Evolutionary conservation across 1,140 invertebrate species (phyloP).

Genomic region (Musca domestica): DNA sequence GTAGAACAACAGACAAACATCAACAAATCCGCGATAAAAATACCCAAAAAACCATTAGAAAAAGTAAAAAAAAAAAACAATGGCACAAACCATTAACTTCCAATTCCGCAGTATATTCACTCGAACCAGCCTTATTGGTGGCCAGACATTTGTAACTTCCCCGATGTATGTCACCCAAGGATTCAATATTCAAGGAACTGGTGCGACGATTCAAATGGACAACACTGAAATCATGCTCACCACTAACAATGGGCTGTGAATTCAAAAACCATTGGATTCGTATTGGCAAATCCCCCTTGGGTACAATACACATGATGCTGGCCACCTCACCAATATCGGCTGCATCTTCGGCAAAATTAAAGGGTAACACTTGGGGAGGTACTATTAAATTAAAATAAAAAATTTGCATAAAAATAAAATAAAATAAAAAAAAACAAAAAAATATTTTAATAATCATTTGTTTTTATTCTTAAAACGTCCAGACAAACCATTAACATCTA

Average conservation of each 20-base stretch:
- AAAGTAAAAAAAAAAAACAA: too few species aligned
- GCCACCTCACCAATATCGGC: slow-evolving; percentile 61
- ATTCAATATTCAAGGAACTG: slow-evolving; percentile 49
- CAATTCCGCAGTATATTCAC: slow-evolving; percentile 57
- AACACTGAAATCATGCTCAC: slow-evolving; percentile 44
- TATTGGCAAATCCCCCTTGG: slow-evolving; percentile 59
- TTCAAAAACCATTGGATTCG: slow-evolving; percentile 57
- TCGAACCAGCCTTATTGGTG: slow-evolving; percentile 58
- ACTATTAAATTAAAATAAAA: slow-evolving; percentile 35
- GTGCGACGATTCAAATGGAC: slow-evolving; percentile 41
- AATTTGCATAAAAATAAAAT: slow-evolving; percentile 22
- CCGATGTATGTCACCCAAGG: slow-evolving; percentile 55
- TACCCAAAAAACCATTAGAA: too few species aligned
- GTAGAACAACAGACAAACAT: too few species aligned
- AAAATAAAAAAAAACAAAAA: slow-evolving; percentile 8
- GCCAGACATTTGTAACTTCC: slow-evolving; percentile 61
- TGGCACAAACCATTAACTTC: slow-evolving; percentile 63
- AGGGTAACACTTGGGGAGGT: slow-evolving; percentile 57
- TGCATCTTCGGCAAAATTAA: slow-evolving; percentile 58
- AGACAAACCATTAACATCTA: slow-evolving; percentile 49
- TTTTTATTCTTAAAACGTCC: not conserved
- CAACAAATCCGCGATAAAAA: too few species aligned
- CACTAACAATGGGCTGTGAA: slow-evolving; percentile 41
- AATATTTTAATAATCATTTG: slow-evolving; percentile 9
- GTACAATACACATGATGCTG: slow-evolving; percentile 58